These are phyloP conservation scores for Halichondria panicea DNA, from an alignment of 37 sponge, comb jelly and placozoan species.

Conservation along the genomic window DNA sequence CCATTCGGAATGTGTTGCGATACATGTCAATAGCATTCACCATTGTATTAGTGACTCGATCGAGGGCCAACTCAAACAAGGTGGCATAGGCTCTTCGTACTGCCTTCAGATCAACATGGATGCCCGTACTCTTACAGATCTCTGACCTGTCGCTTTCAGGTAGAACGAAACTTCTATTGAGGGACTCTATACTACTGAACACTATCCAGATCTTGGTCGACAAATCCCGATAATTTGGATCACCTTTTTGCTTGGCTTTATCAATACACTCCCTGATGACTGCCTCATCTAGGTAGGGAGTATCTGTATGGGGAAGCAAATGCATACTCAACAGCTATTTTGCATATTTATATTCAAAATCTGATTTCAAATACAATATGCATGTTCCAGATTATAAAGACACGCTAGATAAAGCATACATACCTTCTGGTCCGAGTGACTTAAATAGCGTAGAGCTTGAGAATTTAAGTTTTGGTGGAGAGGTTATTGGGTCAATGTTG, in stretches of 20 bases:
- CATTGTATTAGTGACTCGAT: slow-evolving; percentile 51
- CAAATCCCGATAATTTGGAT: slow-evolving; percentile 40
- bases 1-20: slow-evolving; percentile 8
- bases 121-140: slow-evolving; percentile 2
- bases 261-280: slow-evolving; percentile 33
- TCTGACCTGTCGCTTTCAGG: not conserved
- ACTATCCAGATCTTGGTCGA: slow-evolving; percentile 38
- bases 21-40: slow-evolving; percentile 68
- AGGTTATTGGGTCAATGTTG: too few species aligned
- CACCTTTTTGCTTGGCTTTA: slow-evolving; percentile 1
- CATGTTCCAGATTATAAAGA: not conserved
- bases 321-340: not conserved
- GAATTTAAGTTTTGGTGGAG: too few species aligned
- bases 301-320: not conserved
- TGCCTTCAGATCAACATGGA: slow-evolving; percentile 47
- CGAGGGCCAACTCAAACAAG: slow-evolving; percentile 37
- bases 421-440: not conserved
- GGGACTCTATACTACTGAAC: slow-evolving; percentile 59
- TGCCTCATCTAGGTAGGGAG: slow-evolving; percentile 10
- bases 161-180: slow-evolving; percentile 64
- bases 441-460: not conserved
- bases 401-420: too few species aligned
- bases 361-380: not conserved
- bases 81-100: slow-evolving; percentile 37
- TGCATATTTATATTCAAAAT: not conserved